Evolutionary conservation across 2,888 invertebrate genomes (phyloP).

Genomic region (Drosophila tanythrix): DNA sequence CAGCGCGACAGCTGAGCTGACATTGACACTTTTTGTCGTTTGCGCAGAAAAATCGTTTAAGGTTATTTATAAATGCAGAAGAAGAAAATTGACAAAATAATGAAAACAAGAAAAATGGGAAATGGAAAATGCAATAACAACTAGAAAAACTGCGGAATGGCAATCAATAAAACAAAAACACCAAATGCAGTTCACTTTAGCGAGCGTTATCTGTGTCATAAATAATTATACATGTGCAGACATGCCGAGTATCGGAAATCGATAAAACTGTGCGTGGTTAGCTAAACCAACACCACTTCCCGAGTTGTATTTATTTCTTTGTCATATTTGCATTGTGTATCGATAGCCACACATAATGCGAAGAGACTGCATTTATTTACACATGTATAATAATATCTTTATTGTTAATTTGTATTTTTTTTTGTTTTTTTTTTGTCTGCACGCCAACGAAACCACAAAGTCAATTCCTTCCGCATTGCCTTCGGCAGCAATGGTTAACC

Average conservation of each 20-base stretch:
- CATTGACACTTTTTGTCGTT: conserved; percentile 75
- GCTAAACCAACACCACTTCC: conserved; percentile 34
- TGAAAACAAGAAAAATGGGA: conserved; percentile 15
- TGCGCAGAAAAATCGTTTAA: conserved; percentile 67
- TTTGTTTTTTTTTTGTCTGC: conserved; percentile 14
- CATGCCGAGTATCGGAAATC: conserved; percentile 42
- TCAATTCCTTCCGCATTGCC: conserved; percentile 53
- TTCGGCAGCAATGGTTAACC: conserved; percentile 62
- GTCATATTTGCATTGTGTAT: conserved; percentile 16
- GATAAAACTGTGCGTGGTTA: conserved; percentile 32
- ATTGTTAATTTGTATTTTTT: conserved; percentile 20
- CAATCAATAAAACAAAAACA: neutral
- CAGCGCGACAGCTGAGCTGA: conserved; percentile 71
- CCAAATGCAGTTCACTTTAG: neutral
- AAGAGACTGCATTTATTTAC: conserved; percentile 46
- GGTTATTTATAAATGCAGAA: conserved; percentile 69
- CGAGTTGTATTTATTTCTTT: conserved; percentile 20
- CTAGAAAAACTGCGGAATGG: neutral
- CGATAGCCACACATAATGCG: conserved; percentile 40
- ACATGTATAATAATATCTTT: conserved; percentile 39
- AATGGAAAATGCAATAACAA: conserved; percentile 1
- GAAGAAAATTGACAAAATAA: conserved; percentile 17
- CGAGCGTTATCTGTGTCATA: neutral
- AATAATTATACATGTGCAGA: neutral
- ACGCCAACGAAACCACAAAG: conserved; percentile 39